A percentile compares a stretch with the other conserved stretches of the same genome.
Evolutionary conservation across 2,888 invertebrate genomes (phyloP).

Genomic region (Melanotus villosus): DNA sequence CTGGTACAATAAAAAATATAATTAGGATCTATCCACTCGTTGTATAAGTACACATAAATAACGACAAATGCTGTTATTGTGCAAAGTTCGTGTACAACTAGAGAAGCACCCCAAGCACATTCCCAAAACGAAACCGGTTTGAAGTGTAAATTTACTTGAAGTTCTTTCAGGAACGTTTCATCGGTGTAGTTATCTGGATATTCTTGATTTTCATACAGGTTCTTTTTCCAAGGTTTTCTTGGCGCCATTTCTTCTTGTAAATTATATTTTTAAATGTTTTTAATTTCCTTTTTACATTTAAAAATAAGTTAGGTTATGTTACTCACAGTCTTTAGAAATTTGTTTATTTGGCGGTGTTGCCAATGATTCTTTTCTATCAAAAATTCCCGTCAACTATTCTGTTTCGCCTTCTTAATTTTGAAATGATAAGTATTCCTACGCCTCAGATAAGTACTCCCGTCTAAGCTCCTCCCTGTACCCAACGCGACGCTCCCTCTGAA

Average conservation of each 20-base stretch:
- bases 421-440: too few relatives aligned
- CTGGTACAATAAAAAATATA: slow-evolving; percentile 74
- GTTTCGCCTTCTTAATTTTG: too few relatives aligned
- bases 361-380: too few relatives aligned
- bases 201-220: slow-evolving; percentile 88
- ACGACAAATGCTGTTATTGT: slow-evolving; percentile 81
- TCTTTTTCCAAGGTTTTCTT: slow-evolving; percentile 82
- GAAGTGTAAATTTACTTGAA: slow-evolving; percentile 87
- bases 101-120: slow-evolving; percentile 82
- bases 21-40: slow-evolving; percentile 77
- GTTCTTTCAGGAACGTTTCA: slow-evolving; percentile 85
- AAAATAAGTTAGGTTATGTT: too few relatives aligned
- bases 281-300: background rate
- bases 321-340: too few relatives aligned
- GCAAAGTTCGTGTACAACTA: slow-evolving; percentile 86
- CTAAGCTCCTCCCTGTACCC: too few relatives aligned
- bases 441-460: too few relatives aligned
- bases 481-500: too few relatives aligned
- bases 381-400: too few relatives aligned
- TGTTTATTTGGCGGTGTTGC: too few relatives aligned
- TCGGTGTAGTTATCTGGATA: slow-evolving; percentile 96
- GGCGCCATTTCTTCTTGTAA: background rate
- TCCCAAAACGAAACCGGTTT: slow-evolving; percentile 80
- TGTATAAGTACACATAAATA: slow-evolving; percentile 81
- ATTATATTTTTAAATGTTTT: background rate